Evolutionary conservation across 2,888 invertebrate genomes (phyloP).

Genomic region (Rhagium mordax): DNA sequence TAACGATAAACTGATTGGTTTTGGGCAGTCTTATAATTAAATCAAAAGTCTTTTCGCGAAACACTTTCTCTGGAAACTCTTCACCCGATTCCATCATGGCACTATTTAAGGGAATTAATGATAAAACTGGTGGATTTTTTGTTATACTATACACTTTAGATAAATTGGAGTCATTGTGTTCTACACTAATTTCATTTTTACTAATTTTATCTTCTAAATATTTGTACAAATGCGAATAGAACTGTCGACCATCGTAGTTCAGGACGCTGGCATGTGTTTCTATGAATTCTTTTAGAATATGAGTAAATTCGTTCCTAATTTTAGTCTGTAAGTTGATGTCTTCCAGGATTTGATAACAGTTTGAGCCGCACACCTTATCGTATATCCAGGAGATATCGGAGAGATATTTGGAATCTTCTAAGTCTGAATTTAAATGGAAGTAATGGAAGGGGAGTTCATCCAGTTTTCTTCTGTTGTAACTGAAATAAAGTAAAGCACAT

Average conservation of each 20-base stretch:
- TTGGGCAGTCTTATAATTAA: conserved; percentile 77
- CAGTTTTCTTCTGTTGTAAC: conserved; percentile 85
- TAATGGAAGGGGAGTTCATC: conserved; percentile 88
- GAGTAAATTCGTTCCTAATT: conserved; percentile 69
- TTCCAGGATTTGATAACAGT: conserved; percentile 83
- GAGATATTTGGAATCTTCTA: conserved; percentile 80
- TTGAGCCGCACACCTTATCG: conserved; percentile 85
- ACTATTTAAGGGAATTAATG: conserved; percentile 75
- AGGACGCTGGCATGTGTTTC: conserved; percentile 81
- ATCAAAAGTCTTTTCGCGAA: conserved; percentile 72
- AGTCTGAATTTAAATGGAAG: conserved; percentile 75
- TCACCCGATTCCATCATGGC: conserved; percentile 37
- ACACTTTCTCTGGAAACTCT: conserved; percentile 44
- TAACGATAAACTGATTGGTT: conserved; percentile 82
- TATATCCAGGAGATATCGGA: conserved; percentile 85
- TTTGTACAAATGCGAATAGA: conserved; percentile 80
- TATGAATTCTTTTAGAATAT: conserved; percentile 79
- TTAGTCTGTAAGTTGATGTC: conserved; percentile 78
- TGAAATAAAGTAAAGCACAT: conserved; percentile 65
- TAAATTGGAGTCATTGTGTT: conserved; percentile 55
- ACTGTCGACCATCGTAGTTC: conserved; percentile 87
- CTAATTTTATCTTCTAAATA: conserved; percentile 68
- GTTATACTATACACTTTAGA: conserved; percentile 71
- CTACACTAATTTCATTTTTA: conserved; percentile 61
- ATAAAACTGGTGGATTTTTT: conserved; percentile 75